Conservation (phyloP, 2,888 invertebrate species). For the Caenorhabditis becei region DNA sequence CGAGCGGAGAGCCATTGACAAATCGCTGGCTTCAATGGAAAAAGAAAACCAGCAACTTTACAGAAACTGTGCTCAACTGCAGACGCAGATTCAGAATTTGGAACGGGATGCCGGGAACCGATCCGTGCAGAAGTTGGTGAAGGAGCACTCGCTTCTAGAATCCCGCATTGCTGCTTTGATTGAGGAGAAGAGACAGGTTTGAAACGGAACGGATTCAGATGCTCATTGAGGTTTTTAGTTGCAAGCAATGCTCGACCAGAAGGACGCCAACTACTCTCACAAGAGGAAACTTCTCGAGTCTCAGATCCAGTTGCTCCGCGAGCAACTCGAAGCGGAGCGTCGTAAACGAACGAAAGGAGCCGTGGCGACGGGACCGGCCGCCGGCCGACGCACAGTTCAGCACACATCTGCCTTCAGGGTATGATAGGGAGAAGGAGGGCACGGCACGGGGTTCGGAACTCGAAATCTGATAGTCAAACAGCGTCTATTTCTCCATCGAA, state of each 20-base stretch:
- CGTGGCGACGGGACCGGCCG: slow-evolving; percentile 7
- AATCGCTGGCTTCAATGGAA: slow-evolving; percentile 77
- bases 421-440: slow-evolving; percentile 22
- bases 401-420: slow-evolving; percentile 61
- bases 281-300: slow-evolving; percentile 72
- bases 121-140: slow-evolving; percentile 66
- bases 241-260: slow-evolving; percentile 72
- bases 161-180: slow-evolving; percentile 65
- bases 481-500: background rate
- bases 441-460: slow-evolving; percentile 7
- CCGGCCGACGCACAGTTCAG: slow-evolving; percentile 35
- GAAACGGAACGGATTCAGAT: background rate
- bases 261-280: slow-evolving; percentile 70
- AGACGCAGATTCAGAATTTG: slow-evolving; percentile 73
- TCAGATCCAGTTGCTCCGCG: slow-evolving; percentile 72
- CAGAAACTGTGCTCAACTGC: slow-evolving; percentile 73
- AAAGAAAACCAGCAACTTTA: slow-evolving; percentile 76
- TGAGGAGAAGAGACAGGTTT: slow-evolving; percentile 75
- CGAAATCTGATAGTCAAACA: background rate
- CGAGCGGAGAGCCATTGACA: slow-evolving; percentile 76
- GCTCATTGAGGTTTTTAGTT: slow-evolving; percentile 60
- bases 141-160: slow-evolving; percentile 70
- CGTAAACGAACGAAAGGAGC: slow-evolving; percentile 55
- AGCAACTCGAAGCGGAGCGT: slow-evolving; percentile 74
- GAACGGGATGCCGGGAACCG: slow-evolving; percentile 71